A percentile compares a stretch with the other conserved stretches of the same genome.
phyloP scores from a whole-genome alignment of 2,113 vertebrate genomes.

The Rhabdornis inornatus region DNA sequence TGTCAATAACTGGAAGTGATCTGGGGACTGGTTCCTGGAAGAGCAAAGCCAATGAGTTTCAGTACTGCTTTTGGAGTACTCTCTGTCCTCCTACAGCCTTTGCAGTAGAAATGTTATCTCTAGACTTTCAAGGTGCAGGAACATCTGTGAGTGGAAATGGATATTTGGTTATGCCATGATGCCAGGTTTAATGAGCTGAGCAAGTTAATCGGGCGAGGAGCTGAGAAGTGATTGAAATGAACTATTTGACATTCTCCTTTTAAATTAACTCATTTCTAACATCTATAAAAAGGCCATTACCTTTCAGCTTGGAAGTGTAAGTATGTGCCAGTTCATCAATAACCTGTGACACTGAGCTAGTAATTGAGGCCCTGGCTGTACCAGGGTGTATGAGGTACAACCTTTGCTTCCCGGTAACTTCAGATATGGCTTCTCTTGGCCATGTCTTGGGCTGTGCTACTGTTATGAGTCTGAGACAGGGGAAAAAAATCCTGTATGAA shows the following conservation, averaged over 20 bases:
- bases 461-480: neutral
- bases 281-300: neutral
- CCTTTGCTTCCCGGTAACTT: neutral
- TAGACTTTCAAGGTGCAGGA: neutral
- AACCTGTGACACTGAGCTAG: neutral
- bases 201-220: neutral
- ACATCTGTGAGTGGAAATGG: neutral
- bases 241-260: neutral
- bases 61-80: neutral
- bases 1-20: neutral
- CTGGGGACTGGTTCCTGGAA: neutral
- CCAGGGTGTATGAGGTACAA: fast-evolving
- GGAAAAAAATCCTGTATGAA: neutral
- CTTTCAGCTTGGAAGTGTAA: neutral
- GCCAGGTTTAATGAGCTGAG: neutral
- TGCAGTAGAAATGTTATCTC: neutral
- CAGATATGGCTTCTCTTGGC: neutral
- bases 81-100: neutral
- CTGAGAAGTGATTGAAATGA: neutral
- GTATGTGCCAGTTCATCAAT: neutral
- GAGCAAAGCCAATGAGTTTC: neutral
- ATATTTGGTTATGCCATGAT: neutral
- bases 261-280: neutral
- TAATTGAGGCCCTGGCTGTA: fast-evolving
- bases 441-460: neutral